These are phyloP conservation scores for Chelonus formosanus DNA, from an alignment of 2,888 invertebrate species.

Conservation along the genomic window DNA sequence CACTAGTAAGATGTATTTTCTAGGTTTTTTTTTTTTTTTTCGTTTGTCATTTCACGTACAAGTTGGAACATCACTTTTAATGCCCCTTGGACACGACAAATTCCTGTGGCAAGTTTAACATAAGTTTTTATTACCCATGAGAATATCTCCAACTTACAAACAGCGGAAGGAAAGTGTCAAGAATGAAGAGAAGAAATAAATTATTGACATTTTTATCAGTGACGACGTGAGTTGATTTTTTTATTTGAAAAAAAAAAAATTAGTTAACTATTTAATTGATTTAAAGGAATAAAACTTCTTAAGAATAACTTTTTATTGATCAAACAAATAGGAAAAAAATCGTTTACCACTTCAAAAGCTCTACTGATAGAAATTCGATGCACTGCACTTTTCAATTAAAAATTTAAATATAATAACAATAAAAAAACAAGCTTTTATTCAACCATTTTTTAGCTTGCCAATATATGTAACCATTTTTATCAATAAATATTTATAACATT, in stretches of 20 bases:
- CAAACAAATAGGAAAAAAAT: too few species aligned
- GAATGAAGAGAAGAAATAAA: constrained; percentile 1
- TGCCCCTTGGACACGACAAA: constrained; percentile 18
- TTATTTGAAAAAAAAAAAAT: background rate
- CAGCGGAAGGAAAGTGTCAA: background rate
- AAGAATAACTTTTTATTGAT: constrained; percentile 27
- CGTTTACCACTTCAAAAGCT: too few species aligned
- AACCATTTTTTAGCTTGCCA: too few species aligned
- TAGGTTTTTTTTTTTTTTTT: constrained; percentile 7
- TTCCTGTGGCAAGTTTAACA: constrained; percentile 14
- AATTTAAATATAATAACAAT: too few species aligned
- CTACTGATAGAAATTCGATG: too few species aligned
- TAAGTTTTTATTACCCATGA: constrained; percentile 10
- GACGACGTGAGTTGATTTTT: too few species aligned
- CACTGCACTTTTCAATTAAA: too few species aligned
- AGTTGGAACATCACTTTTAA: constrained; percentile 21
- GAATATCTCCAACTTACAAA: too few species aligned
- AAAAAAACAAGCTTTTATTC: too few species aligned
- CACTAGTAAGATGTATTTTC: constrained; percentile 2
- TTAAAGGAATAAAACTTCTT: constrained; percentile 33
- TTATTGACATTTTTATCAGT: too few species aligned
- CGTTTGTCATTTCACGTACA: background rate
- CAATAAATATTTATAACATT: too few species aligned
- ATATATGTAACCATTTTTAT: too few species aligned
- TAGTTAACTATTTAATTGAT: constrained; percentile 7